A percentile compares a stretch with the other conserved stretches of the same genome.
phyloP scores from a whole-genome alignment of 2,888 invertebrate genomes.

The Chironomus riparius region DNA sequence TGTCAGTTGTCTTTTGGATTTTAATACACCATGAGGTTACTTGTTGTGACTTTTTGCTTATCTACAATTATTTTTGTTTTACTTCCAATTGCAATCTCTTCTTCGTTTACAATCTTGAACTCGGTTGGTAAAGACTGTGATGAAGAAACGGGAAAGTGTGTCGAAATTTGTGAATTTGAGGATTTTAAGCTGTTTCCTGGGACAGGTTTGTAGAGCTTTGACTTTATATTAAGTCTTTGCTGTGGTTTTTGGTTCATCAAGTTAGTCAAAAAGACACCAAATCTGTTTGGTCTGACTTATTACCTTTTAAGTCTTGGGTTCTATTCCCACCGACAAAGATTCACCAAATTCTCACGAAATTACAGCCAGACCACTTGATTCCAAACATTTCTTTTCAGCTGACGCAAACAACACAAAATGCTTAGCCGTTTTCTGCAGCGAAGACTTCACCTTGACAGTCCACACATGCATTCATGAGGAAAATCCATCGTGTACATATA shows the following conservation, averaged over 20 bases:
- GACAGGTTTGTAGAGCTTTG: neutral
- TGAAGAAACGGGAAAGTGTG: neutral
- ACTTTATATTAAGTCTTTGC: too few relatives aligned
- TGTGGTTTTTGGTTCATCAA: too few relatives aligned
- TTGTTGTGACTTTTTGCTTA: neutral
- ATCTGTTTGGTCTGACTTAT: too few relatives aligned
- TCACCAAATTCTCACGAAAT: too few relatives aligned
- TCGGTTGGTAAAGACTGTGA: conserved; percentile 15
- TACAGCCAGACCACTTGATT: too few relatives aligned
- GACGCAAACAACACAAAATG: conserved; percentile 17
- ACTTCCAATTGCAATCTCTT: neutral
- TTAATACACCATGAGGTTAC: neutral
- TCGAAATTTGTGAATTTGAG: conserved; percentile 19
- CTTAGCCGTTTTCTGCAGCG: conserved; percentile 13
- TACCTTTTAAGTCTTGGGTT: too few relatives aligned
- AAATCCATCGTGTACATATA: neutral
- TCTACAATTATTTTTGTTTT: neutral
- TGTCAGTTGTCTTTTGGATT: neutral
- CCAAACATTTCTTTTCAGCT: neutral
- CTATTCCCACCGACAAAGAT: too few relatives aligned
- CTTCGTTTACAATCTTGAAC: conserved; percentile 11
- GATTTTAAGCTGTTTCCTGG: conserved; percentile 12
- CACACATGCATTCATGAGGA: conserved; percentile 13
- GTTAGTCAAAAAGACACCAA: too few relatives aligned
- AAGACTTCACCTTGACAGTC: conserved; percentile 12